Conservation (phyloP, 2,113 vertebrate genomes). For the Opisthocomus hoazin region DNA sequence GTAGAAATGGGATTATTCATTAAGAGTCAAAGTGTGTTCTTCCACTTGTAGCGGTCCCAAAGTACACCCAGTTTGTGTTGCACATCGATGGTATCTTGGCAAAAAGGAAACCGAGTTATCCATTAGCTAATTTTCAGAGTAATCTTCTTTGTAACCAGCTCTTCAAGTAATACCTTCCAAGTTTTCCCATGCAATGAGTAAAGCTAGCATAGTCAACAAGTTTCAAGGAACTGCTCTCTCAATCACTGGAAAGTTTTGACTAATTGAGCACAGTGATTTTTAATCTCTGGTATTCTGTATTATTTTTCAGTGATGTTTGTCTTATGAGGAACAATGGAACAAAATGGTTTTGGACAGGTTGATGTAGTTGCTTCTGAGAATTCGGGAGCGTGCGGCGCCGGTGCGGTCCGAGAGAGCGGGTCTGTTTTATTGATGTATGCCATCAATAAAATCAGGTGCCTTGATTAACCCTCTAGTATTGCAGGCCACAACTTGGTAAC, state of each 20-base stretch:
- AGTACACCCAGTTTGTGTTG: not conserved
- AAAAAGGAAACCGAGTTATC: not conserved
- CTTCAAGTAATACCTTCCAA: not conserved
- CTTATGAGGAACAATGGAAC: too few relatives aligned
- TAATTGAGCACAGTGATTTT: not conserved
- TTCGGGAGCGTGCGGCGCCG: too few relatives aligned
- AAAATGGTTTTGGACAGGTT: not conserved
- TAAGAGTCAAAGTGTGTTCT: not conserved
- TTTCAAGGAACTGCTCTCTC: not conserved
- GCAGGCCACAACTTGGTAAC: not conserved
- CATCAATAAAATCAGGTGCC: fast-evolving
- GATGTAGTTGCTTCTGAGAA: not conserved
- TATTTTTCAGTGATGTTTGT: not conserved
- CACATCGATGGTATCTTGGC: not conserved
- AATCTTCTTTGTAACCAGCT: not conserved
- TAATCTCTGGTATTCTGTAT: not conserved
- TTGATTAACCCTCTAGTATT: fast-evolving
- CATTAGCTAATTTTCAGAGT: not conserved
- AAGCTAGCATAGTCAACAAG: not conserved
- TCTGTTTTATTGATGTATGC: too few relatives aligned
- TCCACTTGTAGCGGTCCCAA: not conserved
- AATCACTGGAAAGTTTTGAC: not conserved
- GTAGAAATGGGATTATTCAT: not conserved
- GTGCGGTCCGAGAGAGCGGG: too few relatives aligned
- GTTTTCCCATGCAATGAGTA: not conserved